Evolutionary conservation across 2,888 invertebrate genomes (phyloP).

Genomic region (Drosophila subquinaria): DNA sequence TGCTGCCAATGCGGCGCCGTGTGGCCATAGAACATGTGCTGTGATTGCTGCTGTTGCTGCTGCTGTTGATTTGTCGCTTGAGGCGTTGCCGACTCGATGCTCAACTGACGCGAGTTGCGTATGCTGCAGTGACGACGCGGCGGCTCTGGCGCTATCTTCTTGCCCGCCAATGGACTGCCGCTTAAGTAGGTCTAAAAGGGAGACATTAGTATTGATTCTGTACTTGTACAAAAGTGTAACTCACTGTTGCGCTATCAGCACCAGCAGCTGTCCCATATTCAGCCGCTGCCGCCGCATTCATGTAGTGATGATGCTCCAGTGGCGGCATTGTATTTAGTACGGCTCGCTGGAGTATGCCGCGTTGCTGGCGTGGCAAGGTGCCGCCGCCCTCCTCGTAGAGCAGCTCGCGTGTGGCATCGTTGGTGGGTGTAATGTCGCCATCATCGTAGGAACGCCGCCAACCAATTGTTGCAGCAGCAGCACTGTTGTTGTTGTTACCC

Average conservation of each 20-base stretch:
- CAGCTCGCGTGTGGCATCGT: constrained; percentile 87
- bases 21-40: constrained; percentile 69
- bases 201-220: not conserved
- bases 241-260: constrained; percentile 58
- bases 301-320: constrained; percentile 84
- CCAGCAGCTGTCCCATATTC: constrained; percentile 82
- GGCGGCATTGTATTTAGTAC: constrained; percentile 84
- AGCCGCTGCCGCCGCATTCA: constrained; percentile 85
- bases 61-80: constrained; percentile 36
- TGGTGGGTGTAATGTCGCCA: constrained; percentile 95
- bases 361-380: constrained; percentile 93
- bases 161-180: constrained; percentile 90
- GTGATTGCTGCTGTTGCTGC: constrained; percentile 43
- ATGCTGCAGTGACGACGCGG: constrained; percentile 90
- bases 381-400: constrained; percentile 90
- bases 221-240: constrained; percentile 8
- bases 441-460: constrained; percentile 94
- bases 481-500: constrained; percentile 57
- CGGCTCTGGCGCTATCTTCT: constrained; percentile 93
- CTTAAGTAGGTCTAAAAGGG: constrained; percentile 86
- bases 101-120: constrained; percentile 83
- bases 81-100: constrained; percentile 39
- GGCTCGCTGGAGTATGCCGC: constrained; percentile 84
- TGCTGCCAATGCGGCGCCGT: constrained; percentile 68
- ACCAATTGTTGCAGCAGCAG: constrained; percentile 83